Conservation (phyloP, 2,797 vertebrate genomes). For the Sparus aurata region DNA sequence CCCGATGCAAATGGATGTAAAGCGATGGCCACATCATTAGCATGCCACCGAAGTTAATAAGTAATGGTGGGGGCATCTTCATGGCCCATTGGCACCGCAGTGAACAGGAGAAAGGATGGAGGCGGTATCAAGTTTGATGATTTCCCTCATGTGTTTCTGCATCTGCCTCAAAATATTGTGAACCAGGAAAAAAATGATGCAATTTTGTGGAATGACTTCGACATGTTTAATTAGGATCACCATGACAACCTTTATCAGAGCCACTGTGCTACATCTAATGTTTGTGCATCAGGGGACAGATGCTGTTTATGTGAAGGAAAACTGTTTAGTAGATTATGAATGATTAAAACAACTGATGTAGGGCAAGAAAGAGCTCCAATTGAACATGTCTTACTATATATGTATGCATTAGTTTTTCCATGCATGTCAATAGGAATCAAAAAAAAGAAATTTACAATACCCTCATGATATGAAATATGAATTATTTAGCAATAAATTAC, state of each 20-base stretch:
- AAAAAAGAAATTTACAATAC: background rate
- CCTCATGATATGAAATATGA: background rate
- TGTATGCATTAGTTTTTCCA: background rate
- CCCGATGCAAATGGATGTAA: slow-evolving; percentile 60
- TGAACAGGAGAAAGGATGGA: slow-evolving; percentile 22
- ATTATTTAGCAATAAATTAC: background rate
- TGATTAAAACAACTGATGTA: slow-evolving; percentile 1
- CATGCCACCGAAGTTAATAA: slow-evolving; percentile 46
- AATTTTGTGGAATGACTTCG: slow-evolving; percentile 44
- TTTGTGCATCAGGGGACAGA: slow-evolving; percentile 16
- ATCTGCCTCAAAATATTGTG: slow-evolving; percentile 33
- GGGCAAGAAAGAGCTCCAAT: background rate
- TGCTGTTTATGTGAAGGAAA: slow-evolving; percentile 12
- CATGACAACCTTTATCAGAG: slow-evolving; percentile 41
- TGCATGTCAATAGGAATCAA: background rate
- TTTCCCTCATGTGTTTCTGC: slow-evolving; percentile 48
- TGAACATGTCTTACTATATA: slow-evolving; percentile 1
- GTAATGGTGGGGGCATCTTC: slow-evolving; percentile 50
- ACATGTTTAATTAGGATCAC: slow-evolving; percentile 49
- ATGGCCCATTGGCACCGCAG: slow-evolving; percentile 60
- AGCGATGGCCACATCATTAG: slow-evolving; percentile 65
- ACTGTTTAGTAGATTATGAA: slow-evolving; percentile 23
- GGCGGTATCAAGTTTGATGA: slow-evolving; percentile 38
- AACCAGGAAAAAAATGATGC: slow-evolving; percentile 34
- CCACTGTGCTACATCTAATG: background rate